Conservation (phyloP, 2,113 vertebrate genomes). For the Mus pahari region DNA sequence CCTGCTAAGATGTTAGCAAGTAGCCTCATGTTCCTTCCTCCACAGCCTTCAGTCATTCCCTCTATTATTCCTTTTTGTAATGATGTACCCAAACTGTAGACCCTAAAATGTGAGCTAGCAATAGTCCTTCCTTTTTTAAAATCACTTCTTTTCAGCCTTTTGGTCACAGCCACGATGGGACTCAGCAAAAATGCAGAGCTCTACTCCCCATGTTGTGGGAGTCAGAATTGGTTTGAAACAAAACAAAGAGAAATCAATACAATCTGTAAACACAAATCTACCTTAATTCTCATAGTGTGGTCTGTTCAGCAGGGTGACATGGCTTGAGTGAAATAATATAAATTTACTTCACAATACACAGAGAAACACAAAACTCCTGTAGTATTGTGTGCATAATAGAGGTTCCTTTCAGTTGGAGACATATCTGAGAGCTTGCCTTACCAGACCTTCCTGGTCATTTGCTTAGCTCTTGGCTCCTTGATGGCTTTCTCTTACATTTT, state of each 20-base stretch:
- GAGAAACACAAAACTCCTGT: conserved; percentile 44
- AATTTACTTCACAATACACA: conserved; percentile 55
- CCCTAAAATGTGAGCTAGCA: neutral
- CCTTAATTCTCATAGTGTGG: neutral
- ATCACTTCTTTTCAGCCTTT: neutral
- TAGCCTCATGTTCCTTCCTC: neutral
- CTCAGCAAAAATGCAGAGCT: neutral
- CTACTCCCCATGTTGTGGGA: accelerated
- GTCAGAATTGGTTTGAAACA: neutral
- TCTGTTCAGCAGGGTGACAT: conserved; percentile 44
- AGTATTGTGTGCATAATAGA: conserved; percentile 39
- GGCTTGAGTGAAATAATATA: conserved; percentile 5
- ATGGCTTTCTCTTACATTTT: conserved; percentile 12
- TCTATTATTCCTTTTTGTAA: neutral
- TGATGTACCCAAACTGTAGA: too few species aligned
- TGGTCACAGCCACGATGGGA: neutral
- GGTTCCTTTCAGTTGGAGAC: neutral
- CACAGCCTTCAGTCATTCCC: neutral
- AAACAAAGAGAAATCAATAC: neutral
- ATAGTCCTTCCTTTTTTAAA: neutral
- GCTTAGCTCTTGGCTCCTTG: neutral
- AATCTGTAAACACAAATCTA: neutral
- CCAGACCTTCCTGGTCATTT: neutral
- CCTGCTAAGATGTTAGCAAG: neutral
- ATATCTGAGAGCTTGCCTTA: conserved; percentile 32